Base-by-base conservation (phyloP, 1,140 invertebrate species). In the Batillaria attramentaria region DNA sequence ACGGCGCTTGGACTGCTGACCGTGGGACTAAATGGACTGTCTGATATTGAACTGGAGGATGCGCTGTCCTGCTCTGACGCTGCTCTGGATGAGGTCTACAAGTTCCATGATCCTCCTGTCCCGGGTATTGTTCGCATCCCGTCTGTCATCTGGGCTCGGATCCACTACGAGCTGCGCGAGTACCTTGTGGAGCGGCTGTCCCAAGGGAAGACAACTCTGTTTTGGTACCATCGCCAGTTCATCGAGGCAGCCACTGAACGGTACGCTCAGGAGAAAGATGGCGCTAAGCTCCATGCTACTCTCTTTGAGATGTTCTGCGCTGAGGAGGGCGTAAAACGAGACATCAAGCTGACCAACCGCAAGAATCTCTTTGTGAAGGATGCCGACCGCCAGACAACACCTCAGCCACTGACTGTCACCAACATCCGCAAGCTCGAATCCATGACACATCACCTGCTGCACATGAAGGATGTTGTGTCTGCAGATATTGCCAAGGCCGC, bases 181-280 rank as follows among this genome's bases (percentile, higher is more conserved):
- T 95, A 95, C 90, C 85, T 95, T 46, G 93, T 93, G 41, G 94
- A 94, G 92, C 91, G 92, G 70, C 84, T 92, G 77, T 91, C 92
- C 28, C 93, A 94, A 78, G 92, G 93, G 5, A 88, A 87, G 70
- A 86, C 79, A 35, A 97, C 99, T 0, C 94, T 98, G 91, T 98
- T 97, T 90, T 99, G 91, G 90, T 91, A 91, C 87, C 92, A 86
- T 84, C 93, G 97, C 78, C 97, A 99, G 91, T 99, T 99, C 89
- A 93, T 97, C 31, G 97, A 98, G 87, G 95, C 97, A 0, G 97
- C 97, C 0, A 94, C 94, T 72, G 96, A 98, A 89, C 92, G 97
- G 65, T 99, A 99, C 90, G 95, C 96, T 0, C 95, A 95, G 16
- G 80, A 80, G 28, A 77, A 73, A 6, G 76, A 80, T 16, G 83